Percentiles rank a stretch among this genome's conserved stretches.
Evolutionary conservation across 64 coral and sea anemone genomes (phyloP).

Genomic region (Dendrophyllia cribrosa): DNA sequence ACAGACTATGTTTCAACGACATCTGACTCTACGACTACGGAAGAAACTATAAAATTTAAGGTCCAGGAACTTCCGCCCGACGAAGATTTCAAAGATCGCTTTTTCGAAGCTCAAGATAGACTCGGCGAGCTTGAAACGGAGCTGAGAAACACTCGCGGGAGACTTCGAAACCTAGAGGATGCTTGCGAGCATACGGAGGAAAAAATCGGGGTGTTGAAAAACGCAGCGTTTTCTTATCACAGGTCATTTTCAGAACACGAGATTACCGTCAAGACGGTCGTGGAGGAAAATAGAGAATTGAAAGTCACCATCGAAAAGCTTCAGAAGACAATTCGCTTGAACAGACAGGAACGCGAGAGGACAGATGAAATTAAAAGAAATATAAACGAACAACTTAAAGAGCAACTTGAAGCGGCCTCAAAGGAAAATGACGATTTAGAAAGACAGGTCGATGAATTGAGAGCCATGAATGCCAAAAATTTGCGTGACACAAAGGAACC

Average conservation of each 20-base stretch:
- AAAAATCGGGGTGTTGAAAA: conserved; percentile 79
- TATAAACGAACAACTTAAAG: conserved; percentile 29
- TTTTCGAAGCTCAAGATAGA: conserved; percentile 77
- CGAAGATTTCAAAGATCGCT: conserved; percentile 68
- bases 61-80: conserved; percentile 5
- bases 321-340: neutral
- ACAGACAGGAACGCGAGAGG: conserved; percentile 25
- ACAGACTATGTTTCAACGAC: conserved; percentile 27
- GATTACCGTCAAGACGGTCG: conserved; percentile 59
- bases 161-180: conserved; percentile 66
- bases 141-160: conserved; percentile 73
- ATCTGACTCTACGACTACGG: neutral
- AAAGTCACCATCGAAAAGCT: conserved; percentile 45
- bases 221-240: conserved; percentile 47
- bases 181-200: conserved; percentile 80
- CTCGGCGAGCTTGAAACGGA: conserved; percentile 80
- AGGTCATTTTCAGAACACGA: conserved; percentile 68
- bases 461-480: neutral
- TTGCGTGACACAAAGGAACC: conserved; percentile 55
- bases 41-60: conserved; percentile 36
- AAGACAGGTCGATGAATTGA: conserved; percentile 27
- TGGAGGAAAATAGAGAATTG: conserved; percentile 68
- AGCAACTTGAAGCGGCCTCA: conserved; percentile 9
- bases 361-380: conserved; percentile 23
- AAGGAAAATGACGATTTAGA: conserved; percentile 48